Evolutionary conservation across 2,113 vertebrate species (phyloP).

Genomic region (Girardinichthys multiradiatus): DNA sequence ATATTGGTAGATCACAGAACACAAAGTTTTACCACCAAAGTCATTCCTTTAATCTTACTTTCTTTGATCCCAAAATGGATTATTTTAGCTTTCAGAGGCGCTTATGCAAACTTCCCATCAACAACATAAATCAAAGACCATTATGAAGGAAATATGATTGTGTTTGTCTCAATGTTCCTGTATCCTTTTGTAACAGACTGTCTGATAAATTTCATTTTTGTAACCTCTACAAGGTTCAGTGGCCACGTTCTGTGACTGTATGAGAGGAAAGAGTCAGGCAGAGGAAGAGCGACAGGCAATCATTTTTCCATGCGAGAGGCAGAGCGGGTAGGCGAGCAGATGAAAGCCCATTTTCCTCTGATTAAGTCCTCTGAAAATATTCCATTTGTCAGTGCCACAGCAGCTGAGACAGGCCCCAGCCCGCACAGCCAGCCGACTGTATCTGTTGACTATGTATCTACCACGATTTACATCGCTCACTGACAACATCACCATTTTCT

Average conservation of each 20-base stretch:
- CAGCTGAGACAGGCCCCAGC: slow-evolving; percentile 81
- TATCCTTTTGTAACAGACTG: slow-evolving; percentile 58
- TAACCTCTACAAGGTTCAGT: slow-evolving; percentile 74
- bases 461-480: slow-evolving; percentile 90
- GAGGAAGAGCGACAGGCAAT: slow-evolving; percentile 79
- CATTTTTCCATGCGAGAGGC: slow-evolving; percentile 87
- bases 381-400: slow-evolving; percentile 95
- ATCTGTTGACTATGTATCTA: slow-evolving; percentile 92
- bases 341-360: slow-evolving; percentile 94
- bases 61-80: slow-evolving; percentile 10
- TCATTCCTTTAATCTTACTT: slow-evolving; percentile 16
- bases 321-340: slow-evolving; percentile 87
- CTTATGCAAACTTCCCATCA: slow-evolving; percentile 23
- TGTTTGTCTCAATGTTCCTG: slow-evolving; percentile 39
- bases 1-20: slow-evolving; percentile 23
- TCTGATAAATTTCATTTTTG: slow-evolving; percentile 65
- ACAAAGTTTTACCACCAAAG: slow-evolving; percentile 4
- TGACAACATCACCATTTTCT: slow-evolving; percentile 85
- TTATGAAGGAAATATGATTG: slow-evolving; percentile 34
- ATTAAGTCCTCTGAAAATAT: slow-evolving; percentile 96
- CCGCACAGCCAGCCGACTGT: slow-evolving; percentile 88
- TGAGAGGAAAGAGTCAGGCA: slow-evolving; percentile 61
- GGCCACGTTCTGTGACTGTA: slow-evolving; percentile 69
- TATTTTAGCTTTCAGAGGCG: background rate
- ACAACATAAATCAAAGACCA: slow-evolving; percentile 40